A percentile compares a stretch with the other conserved stretches of the same genome.
These are phyloP conservation scores for Pyrgus malvae DNA, from an alignment of 2,888 invertebrate genomes.

Conservation along the genomic window DNA sequence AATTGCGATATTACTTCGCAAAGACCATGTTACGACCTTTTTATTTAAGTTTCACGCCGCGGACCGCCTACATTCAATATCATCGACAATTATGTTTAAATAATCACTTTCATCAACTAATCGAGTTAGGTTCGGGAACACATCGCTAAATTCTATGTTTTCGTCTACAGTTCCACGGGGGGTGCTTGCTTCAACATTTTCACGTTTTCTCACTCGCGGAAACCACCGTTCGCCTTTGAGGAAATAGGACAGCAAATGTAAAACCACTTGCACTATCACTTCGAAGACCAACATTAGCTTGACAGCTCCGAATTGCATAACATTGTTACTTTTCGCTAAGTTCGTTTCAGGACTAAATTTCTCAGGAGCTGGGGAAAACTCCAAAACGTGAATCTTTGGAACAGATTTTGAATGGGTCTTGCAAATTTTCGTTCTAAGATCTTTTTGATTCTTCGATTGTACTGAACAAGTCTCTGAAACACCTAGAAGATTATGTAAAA, in stretches of 20 bases:
- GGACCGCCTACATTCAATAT: constrained; percentile 24
- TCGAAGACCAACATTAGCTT: constrained; percentile 51
- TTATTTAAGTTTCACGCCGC: constrained; percentile 27
- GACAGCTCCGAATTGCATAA: constrained; percentile 40
- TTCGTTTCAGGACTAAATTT: neutral
- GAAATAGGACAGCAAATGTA: constrained; percentile 65
- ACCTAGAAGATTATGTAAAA: no score
- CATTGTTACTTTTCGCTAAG: neutral
- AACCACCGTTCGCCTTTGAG: constrained; percentile 36
- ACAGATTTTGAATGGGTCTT: no score
- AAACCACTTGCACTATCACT: constrained; percentile 64
- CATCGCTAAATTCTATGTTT: constrained; percentile 61
- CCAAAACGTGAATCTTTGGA: neutral
- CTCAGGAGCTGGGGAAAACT: neutral
- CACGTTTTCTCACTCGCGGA: constrained; percentile 33
- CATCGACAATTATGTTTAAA: constrained; percentile 22
- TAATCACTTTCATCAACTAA: constrained; percentile 29
- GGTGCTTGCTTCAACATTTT: constrained; percentile 34
- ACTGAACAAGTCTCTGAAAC: no score
- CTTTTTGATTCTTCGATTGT: no score
- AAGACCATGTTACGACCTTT: neutral
- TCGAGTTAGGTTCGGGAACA: constrained; percentile 53
- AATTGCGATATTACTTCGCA: neutral
- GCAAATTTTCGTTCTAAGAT: no score
- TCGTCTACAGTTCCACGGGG: constrained; percentile 44